Percentiles rank a stretch among this genome's conserved stretches.
Conservation (phyloP, 2,113 vertebrate species). For the Mionectes macconnelli region DNA sequence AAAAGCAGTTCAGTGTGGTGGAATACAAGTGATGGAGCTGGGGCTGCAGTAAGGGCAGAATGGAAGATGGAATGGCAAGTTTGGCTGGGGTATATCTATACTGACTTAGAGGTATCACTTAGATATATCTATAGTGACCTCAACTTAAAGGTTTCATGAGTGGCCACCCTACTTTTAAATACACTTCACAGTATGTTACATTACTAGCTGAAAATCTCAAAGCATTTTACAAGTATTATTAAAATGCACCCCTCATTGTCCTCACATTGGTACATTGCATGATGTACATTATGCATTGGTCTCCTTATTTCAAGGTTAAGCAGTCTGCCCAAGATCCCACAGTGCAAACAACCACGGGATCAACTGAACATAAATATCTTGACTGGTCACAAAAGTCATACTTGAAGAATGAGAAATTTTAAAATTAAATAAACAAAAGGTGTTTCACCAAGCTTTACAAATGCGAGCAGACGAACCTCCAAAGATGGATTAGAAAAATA, state of each 20-base stretch:
- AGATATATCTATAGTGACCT: not conserved
- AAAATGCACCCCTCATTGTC: not conserved
- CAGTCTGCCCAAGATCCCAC: not conserved
- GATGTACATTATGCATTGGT: not conserved
- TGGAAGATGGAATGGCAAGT: not conserved
- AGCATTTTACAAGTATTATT: not conserved
- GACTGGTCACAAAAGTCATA: not conserved
- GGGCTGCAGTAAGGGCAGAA: not conserved
- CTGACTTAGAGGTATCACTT: not conserved
- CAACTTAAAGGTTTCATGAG: not conserved
- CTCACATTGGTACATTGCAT: not conserved
- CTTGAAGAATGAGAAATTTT: not conserved
- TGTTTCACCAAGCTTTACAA: not conserved
- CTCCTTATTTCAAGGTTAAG: not conserved
- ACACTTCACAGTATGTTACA: not conserved
- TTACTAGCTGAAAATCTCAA: not conserved
- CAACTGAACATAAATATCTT: not conserved
- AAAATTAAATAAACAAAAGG: not conserved
- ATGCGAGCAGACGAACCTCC: not conserved
- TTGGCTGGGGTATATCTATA: not conserved
- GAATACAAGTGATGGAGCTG: not conserved
- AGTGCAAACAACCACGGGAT: not conserved
- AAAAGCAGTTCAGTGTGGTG: not conserved
- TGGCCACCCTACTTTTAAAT: not conserved
- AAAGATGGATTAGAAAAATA: not conserved